Percentiles rank a stretch among this genome's conserved stretches.
Conservation (phyloP, 2,888 invertebrate genomes). For the Drosophila stalkeri region DNA sequence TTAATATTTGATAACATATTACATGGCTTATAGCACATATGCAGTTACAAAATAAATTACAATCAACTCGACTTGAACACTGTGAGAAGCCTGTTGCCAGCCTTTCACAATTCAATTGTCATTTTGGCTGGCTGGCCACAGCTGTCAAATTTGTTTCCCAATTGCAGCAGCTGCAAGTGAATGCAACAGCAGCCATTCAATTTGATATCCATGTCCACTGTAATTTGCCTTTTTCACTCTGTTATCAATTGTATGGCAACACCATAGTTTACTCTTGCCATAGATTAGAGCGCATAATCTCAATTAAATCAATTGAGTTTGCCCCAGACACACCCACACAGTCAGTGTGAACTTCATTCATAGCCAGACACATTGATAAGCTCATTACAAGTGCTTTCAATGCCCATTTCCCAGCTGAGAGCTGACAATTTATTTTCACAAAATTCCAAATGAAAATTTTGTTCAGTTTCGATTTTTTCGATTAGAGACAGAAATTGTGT, state of each 20-base stretch:
- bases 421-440: conserved; percentile 8
- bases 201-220: conserved; percentile 44
- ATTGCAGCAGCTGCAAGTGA: not conserved
- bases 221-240: conserved; percentile 61
- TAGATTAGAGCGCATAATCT: conserved; percentile 52
- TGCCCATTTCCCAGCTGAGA: not conserved
- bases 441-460: conserved; percentile 8
- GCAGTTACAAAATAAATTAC: not conserved
- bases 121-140: conserved; percentile 8
- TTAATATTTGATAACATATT: not conserved
- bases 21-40: not conserved
- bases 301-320: conserved; percentile 72
- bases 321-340: conserved; percentile 5
- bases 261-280: conserved; percentile 48
- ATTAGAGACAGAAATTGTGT: not conserved
- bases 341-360: conserved; percentile 2
- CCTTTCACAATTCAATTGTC: not conserved
- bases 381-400: conserved; percentile 21
- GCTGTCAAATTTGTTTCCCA: conserved; percentile 1
- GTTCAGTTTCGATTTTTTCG: not conserved
- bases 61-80: not conserved
- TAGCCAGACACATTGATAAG: conserved; percentile 26
- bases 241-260: conserved; percentile 36
- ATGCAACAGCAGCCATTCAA: conserved; percentile 6
- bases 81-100: not conserved